These are phyloP conservation scores for Myotis myotis DNA, from an alignment of 2,797 vertebrate species.

Conservation along the genomic window DNA sequence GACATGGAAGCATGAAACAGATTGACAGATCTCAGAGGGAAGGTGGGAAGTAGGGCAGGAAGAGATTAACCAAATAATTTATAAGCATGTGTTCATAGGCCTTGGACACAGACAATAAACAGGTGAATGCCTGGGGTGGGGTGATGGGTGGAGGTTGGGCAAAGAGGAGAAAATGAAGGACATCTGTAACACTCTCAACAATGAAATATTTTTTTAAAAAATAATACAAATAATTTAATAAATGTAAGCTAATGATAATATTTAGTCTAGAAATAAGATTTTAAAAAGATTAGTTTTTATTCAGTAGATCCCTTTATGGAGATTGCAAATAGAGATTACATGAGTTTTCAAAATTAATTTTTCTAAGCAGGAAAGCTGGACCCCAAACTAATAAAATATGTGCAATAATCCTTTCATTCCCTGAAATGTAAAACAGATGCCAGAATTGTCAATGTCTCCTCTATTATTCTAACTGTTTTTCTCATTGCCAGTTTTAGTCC, in stretches of 20 bases:
- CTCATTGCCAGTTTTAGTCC: background rate
- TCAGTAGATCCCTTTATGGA: background rate
- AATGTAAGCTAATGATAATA: background rate
- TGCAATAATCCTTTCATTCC: background rate
- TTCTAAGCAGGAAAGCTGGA: background rate
- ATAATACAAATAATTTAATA: background rate
- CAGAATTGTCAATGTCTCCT: background rate
- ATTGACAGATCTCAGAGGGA: too few species aligned
- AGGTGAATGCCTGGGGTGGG: too few species aligned
- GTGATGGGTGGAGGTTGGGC: too few species aligned
- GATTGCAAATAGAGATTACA: background rate
- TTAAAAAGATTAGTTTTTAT: background rate
- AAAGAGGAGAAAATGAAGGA: too few species aligned
- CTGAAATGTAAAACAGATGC: background rate
- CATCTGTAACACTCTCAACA: too few species aligned
- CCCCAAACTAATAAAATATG: background rate
- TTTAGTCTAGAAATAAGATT: background rate
- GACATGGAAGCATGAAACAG: too few species aligned
- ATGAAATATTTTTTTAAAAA: too few species aligned
- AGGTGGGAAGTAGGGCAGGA: too few species aligned
- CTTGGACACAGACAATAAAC: too few species aligned
- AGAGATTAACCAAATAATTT: too few species aligned
- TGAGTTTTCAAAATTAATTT: background rate
- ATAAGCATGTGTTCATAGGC: too few species aligned
- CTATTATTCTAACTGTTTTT: slow-evolving; percentile 29